Conservation (phyloP, 2,888 invertebrate species). For the Axea sp. region DNA sequence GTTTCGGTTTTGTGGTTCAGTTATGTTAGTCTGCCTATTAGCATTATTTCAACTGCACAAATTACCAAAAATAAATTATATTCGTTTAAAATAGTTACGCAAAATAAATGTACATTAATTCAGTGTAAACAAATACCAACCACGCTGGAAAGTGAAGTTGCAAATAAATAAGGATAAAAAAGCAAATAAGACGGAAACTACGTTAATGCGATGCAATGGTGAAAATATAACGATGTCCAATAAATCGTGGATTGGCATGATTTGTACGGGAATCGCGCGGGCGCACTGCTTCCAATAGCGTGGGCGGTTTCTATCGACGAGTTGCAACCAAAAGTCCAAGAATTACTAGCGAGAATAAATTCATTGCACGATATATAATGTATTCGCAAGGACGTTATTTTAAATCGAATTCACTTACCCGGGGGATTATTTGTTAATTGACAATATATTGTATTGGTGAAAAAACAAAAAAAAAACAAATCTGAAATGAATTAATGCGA, state of each 20-base stretch:
- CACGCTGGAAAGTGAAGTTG: constrained; percentile 2
- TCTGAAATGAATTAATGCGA: background rate
- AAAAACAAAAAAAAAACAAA: background rate
- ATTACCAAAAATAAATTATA: no score
- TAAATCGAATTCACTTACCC: constrained; percentile 3
- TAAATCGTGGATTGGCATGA: constrained; percentile 58
- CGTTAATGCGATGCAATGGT: constrained; percentile 30
- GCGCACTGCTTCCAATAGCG: constrained; percentile 38
- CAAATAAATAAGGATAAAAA: constrained; percentile 26
- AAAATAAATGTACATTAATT: no score
- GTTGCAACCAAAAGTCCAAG: constrained; percentile 49
- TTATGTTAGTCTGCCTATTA: no score
- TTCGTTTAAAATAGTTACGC: no score
- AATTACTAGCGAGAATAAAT: constrained; percentile 56
- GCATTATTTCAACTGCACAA: no score
- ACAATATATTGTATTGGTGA: background rate
- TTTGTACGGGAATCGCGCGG: constrained; percentile 48
- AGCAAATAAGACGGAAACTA: constrained; percentile 35
- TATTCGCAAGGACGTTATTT: constrained; percentile 27
- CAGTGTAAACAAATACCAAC: no score
- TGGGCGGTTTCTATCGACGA: constrained; percentile 50
- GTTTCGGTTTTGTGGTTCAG: no score
- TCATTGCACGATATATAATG: constrained; percentile 21
- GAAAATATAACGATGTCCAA: constrained; percentile 38
- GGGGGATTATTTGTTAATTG: background rate